phyloP scores from a whole-genome alignment of 2,888 invertebrate genomes.

The Coecobrya sp. region DNA sequence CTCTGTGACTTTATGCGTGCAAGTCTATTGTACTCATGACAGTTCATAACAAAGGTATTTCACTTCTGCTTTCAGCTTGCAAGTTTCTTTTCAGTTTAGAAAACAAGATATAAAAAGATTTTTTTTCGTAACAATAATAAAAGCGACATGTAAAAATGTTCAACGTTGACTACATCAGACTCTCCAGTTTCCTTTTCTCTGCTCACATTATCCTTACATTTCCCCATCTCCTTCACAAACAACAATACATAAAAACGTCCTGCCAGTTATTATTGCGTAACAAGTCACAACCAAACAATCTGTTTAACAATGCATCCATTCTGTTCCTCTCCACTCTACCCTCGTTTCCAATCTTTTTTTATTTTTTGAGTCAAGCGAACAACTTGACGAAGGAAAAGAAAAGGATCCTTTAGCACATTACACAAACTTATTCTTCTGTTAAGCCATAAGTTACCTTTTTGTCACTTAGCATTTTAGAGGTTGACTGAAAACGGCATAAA shows the following conservation, averaged over 20 bases:
- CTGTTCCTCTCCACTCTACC: constrained; percentile 4
- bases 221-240: neutral
- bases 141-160: constrained; percentile 52
- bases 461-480: constrained; percentile 62
- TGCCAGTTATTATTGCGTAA: constrained; percentile 52
- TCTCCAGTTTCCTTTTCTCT: constrained; percentile 43
- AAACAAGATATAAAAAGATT: constrained; percentile 18
- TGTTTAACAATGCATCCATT: constrained; percentile 25
- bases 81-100: neutral
- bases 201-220: neutral
- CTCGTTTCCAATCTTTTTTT: constrained; percentile 2
- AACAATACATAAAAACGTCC: constrained; percentile 44
- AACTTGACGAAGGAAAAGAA: neutral
- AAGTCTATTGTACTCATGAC: neutral
- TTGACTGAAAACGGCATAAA: constrained; percentile 64
- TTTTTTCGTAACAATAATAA: constrained; percentile 42
- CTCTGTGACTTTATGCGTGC: neutral
- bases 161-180: constrained; percentile 28
- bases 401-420: constrained; percentile 9
- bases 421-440: neutral
- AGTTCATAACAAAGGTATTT: constrained; percentile 33
- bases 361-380: neutral
- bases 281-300: constrained; percentile 35
- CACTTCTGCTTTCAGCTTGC: constrained; percentile 13
- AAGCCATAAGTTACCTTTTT: constrained; percentile 40